Percentiles rank a stretch among this genome's conserved stretches.
Evolutionary conservation across 2,888 invertebrate genomes (phyloP).

Genomic region (Chironomus riparius): DNA sequence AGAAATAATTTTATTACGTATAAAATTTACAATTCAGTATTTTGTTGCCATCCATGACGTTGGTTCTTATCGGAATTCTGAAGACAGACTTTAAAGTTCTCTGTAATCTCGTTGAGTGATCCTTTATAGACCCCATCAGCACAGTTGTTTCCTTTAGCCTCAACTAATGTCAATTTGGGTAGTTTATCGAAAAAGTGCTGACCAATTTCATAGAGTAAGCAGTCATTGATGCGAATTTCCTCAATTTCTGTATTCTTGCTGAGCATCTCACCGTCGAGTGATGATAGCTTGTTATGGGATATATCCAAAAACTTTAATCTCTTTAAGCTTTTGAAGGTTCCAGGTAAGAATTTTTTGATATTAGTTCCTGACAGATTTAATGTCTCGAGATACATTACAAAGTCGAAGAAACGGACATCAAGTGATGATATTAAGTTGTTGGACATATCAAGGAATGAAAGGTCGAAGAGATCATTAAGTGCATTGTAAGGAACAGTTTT

Average conservation of each 20-base stretch:
- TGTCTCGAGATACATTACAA: not conserved
- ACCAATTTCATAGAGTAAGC: not conserved
- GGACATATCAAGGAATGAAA: not conserved
- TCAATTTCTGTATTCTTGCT: not conserved
- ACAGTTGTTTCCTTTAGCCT: not conserved
- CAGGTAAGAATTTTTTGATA: not conserved
- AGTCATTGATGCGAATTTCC: not conserved
- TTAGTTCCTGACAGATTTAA: not conserved
- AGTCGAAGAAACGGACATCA: not conserved
- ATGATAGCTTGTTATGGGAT: not conserved
- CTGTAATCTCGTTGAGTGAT: not conserved
- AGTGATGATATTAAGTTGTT: not conserved
- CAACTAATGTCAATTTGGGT: not conserved
- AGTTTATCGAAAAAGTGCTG: constrained; percentile 6
- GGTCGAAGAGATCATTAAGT: not conserved
- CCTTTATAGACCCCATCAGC: not conserved
- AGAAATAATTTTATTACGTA: not conserved
- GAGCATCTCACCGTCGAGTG: not conserved
- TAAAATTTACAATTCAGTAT: not conserved
- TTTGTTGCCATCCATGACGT: not conserved
- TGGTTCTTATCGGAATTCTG: not conserved
- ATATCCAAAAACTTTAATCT: not conserved
- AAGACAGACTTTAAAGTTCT: not conserved
- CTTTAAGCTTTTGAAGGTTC: not conserved
- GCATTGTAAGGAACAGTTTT: not conserved